These are phyloP conservation scores for Heliconius melpomene DNA, from an alignment of 1,140 invertebrate genomes.

Conservation along the genomic window DNA sequence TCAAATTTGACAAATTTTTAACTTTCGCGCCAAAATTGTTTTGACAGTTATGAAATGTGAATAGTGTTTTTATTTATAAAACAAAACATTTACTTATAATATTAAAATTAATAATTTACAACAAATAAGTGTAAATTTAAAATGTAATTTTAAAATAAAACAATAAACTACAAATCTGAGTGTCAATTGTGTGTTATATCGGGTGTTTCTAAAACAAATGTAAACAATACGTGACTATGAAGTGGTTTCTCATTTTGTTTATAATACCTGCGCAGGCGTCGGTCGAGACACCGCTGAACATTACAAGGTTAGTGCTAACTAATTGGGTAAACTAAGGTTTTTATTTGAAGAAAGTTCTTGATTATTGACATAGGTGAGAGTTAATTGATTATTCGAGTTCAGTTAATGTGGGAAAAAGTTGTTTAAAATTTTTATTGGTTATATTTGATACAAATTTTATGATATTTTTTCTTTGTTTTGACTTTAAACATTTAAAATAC, in stretches of 20 bases:
- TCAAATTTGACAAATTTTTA: not conserved
- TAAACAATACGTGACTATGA: constrained; percentile 38
- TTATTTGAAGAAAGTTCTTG: constrained; percentile 7
- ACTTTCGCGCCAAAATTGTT: constrained; percentile 11
- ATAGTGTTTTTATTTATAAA: not conserved
- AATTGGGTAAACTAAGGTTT: not conserved
- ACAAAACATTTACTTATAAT: too few relatives aligned
- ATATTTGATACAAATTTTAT: too few relatives aligned
- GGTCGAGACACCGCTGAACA: constrained; percentile 41
- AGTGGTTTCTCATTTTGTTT: constrained; percentile 42
- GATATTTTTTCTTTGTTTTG: too few relatives aligned
- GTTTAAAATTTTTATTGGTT: too few relatives aligned
- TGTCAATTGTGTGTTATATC: not conserved
- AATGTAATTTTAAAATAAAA: too few relatives aligned
- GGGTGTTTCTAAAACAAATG: not conserved
- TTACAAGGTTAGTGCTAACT: constrained; percentile 41
- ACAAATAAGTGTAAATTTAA: too few relatives aligned
- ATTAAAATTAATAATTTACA: not conserved
- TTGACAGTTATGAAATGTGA: not conserved
- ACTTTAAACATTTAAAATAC: too few relatives aligned
- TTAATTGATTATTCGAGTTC: not conserved
- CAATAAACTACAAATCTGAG: not conserved
- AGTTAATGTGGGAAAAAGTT: not conserved
- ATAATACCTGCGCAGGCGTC: constrained; percentile 40
- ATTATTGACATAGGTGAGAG: not conserved